Conservation (phyloP, 2,888 invertebrate genomes). For the Nemotelus pantherinus region DNA sequence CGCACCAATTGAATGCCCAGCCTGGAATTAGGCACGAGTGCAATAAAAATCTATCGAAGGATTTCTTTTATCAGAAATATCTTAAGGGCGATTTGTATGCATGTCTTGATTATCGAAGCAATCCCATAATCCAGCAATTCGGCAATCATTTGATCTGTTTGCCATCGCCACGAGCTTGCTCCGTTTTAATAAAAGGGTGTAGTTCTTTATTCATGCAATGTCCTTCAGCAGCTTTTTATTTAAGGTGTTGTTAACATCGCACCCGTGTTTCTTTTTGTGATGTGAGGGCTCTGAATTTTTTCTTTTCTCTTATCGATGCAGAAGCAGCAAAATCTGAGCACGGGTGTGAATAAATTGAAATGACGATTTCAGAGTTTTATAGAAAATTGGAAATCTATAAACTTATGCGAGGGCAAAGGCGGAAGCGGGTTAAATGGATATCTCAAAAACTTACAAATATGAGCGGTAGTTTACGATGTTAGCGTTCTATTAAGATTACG, state of each 20-base stretch:
- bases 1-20: not conserved
- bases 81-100: slow-evolving; percentile 40
- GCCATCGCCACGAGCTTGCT: not conserved
- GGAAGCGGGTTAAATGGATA: no score
- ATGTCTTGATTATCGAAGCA: slow-evolving; percentile 36
- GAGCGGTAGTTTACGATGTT: no score
- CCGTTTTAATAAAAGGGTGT: not conserved
- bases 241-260: not conserved
- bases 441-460: no score
- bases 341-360: not conserved
- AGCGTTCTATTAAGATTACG: no score
- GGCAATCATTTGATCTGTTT: slow-evolving; percentile 20
- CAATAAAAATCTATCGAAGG: slow-evolving; percentile 32
- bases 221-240: not conserved
- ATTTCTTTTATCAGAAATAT: not conserved
- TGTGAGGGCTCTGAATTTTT: not conserved
- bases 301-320: not conserved
- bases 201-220: not conserved
- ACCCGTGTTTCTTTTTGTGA: not conserved
- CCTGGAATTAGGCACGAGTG: slow-evolving; percentile 22
- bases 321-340: not conserved
- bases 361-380: not conserved
- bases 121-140: slow-evolving; percentile 38
- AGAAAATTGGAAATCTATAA: no score
- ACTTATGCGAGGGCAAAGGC: no score